Evolutionary conservation across 2,797 vertebrate species (phyloP), one percentile per base, ranked within the genome.

Genomic region (Varecia variegata): DNA sequence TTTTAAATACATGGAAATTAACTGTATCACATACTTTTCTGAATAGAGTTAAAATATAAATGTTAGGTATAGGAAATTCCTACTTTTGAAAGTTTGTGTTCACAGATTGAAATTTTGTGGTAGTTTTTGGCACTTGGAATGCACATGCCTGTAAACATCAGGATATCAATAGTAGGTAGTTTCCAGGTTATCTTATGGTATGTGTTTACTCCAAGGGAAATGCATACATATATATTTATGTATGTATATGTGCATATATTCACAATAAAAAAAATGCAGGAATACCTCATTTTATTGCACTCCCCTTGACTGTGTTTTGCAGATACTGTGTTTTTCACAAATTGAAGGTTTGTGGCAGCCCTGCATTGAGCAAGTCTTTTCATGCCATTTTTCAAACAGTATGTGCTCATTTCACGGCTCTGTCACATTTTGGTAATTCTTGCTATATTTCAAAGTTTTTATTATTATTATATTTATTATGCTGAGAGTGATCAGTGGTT

Each of bases 11-110:
- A 40, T 40, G 8, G 93, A 27, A 88, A 82, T 85, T 85, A 82
- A 93, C 30, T 91, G 12, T 2, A 35, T 45, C 25, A 50, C 6
- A 30, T 62, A 30, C 3, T 88, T 96, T 90, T 43, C 30, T 90
- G 58, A 93, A 58, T 77, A 73, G 8, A 80, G 77, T 85, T 92
- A 68, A 88, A 80, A 87, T 67, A 35, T 73, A 85, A 81, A 94
- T 70, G 30, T 47, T 84, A 80, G 4, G 25, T 56, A 56, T 73
- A 68, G 35, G 32, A 90, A 77, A 91, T 82, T n/a, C 2, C 30
- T 21, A 50, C 11, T 89, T 88, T 74, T 95, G 14, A 77, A 84
- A 88, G 40, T 90, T 35, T 95, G 1, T 30, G 21, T 76, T 81
- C 35, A 86, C 7, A 73, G 54, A 70, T 2, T 71, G 17, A 79